Evolutionary conservation across 2,888 invertebrate species (phyloP), one percentile per base, ranked within the genome.

Genomic region (Micropterix aruncella): DNA sequence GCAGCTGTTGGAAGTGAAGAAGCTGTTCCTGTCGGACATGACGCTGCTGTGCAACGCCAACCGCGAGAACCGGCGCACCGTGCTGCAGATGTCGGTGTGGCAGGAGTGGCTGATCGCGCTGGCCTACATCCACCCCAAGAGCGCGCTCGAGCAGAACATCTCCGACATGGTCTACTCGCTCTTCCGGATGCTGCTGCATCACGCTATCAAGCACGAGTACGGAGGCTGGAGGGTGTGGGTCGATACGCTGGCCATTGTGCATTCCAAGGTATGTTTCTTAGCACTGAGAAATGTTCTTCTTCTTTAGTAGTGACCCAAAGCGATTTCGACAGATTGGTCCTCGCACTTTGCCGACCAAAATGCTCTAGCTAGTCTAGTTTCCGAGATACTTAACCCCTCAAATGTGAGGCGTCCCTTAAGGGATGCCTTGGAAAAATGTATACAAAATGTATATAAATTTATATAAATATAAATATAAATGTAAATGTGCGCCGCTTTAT

Each of bases 221-320:
- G 99, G 99, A 3, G 99, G 99, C 14, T 99, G 99, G 99, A 72
- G 99, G 48, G 99, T 99, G 15, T 99, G 99, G 99, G 97, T 99
- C 3, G 99, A 99, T 60, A 99, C 99, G 0, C 66, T 99, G 47
- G 97, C 99, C 38, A 99, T 99, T 56, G 93, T 99, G 2, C 99
- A 99, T 68, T 97, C 97, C 1, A 97, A 97, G 79, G 96, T 91
- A 60, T 59, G 57, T 52, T 41, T n/a, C n/a, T 19, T 15, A n/a
- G n/a, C n/a, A n/a, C n/a, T n/a, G n/a, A n/a, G n/a, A n/a, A n/a
- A n/a, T n/a, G n/a, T n/a, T n/a, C n/a, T n/a, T n/a, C n/a, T n/a
- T n/a, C n/a, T n/a, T n/a, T n/a, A n/a, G n/a, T n/a, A n/a, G n/a
- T n/a, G n/a, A n/a, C n/a, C n/a, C n/a, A n/a, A n/a, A n/a, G n/a